Evolutionary conservation across 2,113 vertebrate species (phyloP), one percentile per base, ranked within the genome.

Genomic region (Solea senegalensis): DNA sequence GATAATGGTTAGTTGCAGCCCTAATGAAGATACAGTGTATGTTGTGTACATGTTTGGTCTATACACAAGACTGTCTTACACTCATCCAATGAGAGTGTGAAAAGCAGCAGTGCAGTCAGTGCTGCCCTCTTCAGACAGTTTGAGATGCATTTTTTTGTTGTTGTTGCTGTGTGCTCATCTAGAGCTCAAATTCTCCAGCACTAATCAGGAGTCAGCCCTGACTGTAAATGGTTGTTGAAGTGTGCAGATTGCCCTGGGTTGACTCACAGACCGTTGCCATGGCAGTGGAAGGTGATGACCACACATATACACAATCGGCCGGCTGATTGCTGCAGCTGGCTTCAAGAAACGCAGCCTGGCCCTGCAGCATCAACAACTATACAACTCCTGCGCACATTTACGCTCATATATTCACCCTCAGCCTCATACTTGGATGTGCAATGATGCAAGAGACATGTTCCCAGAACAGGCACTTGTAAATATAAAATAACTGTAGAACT

Each of bases 191-290:
- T 34, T 62, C 69, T 57, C 27, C 27, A 9, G 44, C 41, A 3
- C 48, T 69, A 10, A 67, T 58, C n/a, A 41, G 65, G 53, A 73
- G 46, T 69, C 79, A 71, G 46, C 44, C 54, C 5, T 56, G 58
- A 78, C 71, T 78, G 48, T 80, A 79, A 85, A 72, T 76, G 72
- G 82, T n/a, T 1, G 45, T 65, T 65, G 67, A 61, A 14, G 53
- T 28, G 61, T n/a, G 28, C 26, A 58, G 49, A 66, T 41, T 8
- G 28, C 79, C 77, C 48, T 21, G 34, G 78, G 86, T 83, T 89
- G 83, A 90, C 72, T 86, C 48, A 34, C 67, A 71, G 83, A 81
- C 70, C 52, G 84, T 90, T 89, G 71, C 79, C 85, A 89, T 84
- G 81, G 81, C 73, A 83, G 72, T 84, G 45, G 59, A 76, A 76